Base-by-base conservation (phyloP, 2,797 vertebrate genomes). In the Pangasius sanitwongsei region DNA sequence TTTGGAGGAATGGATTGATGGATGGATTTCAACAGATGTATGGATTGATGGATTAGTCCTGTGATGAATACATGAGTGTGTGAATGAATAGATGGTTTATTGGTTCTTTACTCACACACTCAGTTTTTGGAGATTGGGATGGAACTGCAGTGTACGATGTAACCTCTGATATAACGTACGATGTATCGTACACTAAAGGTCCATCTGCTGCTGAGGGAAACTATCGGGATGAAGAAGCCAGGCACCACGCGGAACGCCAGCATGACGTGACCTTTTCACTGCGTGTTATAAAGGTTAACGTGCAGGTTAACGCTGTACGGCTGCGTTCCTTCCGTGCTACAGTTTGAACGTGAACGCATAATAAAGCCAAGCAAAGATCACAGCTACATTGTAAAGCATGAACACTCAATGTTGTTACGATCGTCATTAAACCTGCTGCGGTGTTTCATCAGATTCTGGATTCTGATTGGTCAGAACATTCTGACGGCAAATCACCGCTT, bases 201-300 rank as follows among this genome's bases (percentile, higher is more conserved):
- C 65, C 37, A 16, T 11, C 50, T 16, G 13, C 61, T 34, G 86
- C 55, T 82, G 59, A 82, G 89, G 89, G 16, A 90, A 87, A 86
- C 87, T 78, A 80, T 69, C 85, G 59, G 63, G 77, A 87, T 87
- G 65, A 67, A 48, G 87, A 69, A 18, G 53, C 31, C 80, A 61
- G 75, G 50, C 86, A 31, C 84, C 57, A 86, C 83, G 77, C 89
- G 74, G 92, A 59, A 89, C 90, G 82, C 83, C 85, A 87, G 84
- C 87, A 86, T 87, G 70, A 37, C 93, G 92, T 96, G 95, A 96
- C 96, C 95, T 96, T 96, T 96, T 91, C 93, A 94, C 93, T 92
- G 93, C 92, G 93, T 89, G 95, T 96, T 95, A 92, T 91, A 96
- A 96, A 97, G 96, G 96, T 97, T 96, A 96, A 96, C 92, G 90